Base-by-base conservation (phyloP, 2,113 vertebrate species). In the Galemys pyrenaicus region DNA sequence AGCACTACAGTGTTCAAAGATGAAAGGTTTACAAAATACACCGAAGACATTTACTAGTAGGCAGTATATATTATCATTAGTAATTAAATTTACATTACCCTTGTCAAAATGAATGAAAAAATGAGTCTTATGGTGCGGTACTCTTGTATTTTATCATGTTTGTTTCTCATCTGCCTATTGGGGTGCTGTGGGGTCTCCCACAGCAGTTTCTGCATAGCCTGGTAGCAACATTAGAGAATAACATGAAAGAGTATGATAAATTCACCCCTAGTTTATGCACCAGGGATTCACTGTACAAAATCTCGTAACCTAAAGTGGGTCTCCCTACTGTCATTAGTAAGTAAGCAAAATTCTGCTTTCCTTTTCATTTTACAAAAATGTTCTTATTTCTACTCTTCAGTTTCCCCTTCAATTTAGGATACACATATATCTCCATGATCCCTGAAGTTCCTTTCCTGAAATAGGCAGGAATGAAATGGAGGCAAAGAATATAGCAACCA, bases 91-190 rank as follows among this genome's bases (percentile, higher is more conserved):
- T 96, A 90, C 87, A 96, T 95, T 96, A 88, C 44, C 73, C 89
- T 95, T 95, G 94, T 97, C 93, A 95, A 92, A 84, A 81, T 94
- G 77, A 92, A 89, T 96, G 92, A 96, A 95, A 96, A 97, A 93
- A 65, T 93, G 92, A 95, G 35, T 79, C 80, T 87, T 79, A 2
- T 1, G 12, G 58, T 91, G 26, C 73, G 32, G 9, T 79, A 56
- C 51, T 77, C 71, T 80, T 85, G 87, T 88, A 78, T 90, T 96
- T 97, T 92, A 96, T 96, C 94, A 91, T 82, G 35, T 92, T 94
- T 95, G 92, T 88, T 93, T 94, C 87, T 96, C 73, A 79, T 94
- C 73, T 93, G 73, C 82, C 84, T 86, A 64, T 84, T 13, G 0
- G 37, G 19, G 51, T 92, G 58, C 81, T 95, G 78, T 41, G 44